Percentiles rank a stretch among this genome's conserved stretches.
phyloP scores from a whole-genome alignment of 1,140 invertebrate species.

The Aplysia californica region DNA sequence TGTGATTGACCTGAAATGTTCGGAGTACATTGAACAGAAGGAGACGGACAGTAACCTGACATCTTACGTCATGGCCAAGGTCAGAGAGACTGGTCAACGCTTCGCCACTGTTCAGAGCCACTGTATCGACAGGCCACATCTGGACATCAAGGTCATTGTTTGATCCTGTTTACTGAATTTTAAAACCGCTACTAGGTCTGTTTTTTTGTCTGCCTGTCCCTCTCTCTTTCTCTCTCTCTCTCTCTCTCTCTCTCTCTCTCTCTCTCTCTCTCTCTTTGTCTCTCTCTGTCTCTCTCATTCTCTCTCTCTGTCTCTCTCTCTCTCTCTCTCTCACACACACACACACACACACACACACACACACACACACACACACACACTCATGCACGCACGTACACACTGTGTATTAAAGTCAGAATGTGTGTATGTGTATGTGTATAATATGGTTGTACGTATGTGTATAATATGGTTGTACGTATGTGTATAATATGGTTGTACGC shows the following conservation, averaged over 20 bases:
- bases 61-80: constrained; percentile 49
- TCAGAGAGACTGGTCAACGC: constrained; percentile 53
- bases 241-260: not conserved
- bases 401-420: too few species aligned
- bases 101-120: constrained; percentile 49
- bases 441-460: too few species aligned
- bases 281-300: not conserved
- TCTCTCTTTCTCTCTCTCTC: too few species aligned
- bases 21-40: constrained; percentile 52
- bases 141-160: constrained; percentile 55
- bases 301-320: constrained; percentile 6
- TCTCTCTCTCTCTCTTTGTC: too few species aligned
- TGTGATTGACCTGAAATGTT: constrained; percentile 43
- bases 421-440: too few species aligned
- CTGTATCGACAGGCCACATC: constrained; percentile 55
- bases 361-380: too few species aligned
- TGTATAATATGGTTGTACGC: too few species aligned
- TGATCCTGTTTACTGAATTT: not conserved
- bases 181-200: not conserved
- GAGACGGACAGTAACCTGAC: constrained; percentile 56
- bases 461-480: too few species aligned
- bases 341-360: too few species aligned
- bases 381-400: too few species aligned
- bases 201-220: not conserved
- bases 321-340: too few species aligned